phyloP scores from a whole-genome alignment of 2,797 vertebrate genomes.

The Neopelma chrysocephalum region DNA sequence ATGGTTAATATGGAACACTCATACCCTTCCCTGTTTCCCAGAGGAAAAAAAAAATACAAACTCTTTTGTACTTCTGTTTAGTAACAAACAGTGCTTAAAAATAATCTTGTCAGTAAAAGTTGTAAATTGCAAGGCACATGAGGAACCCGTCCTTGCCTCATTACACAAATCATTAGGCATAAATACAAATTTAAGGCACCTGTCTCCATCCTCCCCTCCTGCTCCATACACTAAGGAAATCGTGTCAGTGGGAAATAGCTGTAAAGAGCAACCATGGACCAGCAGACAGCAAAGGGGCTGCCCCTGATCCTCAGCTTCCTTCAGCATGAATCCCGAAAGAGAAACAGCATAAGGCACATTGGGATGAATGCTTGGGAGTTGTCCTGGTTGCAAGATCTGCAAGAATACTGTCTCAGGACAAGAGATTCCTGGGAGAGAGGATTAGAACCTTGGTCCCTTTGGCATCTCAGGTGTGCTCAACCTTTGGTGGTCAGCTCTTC shows the following conservation, averaged over 20 bases:
- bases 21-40: background rate
- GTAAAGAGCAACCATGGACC: background rate
- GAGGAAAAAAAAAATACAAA: conserved; percentile 24
- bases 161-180: conserved; percentile 16
- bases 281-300: background rate
- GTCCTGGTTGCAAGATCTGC: background rate
- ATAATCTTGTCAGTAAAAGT: conserved; percentile 36
- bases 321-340: background rate
- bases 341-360: background rate
- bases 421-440: background rate
- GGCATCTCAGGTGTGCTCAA: background rate
- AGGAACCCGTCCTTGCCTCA: conserved; percentile 12
- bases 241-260: background rate
- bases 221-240: background rate
- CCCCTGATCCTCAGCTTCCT: background rate
- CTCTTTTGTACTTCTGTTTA: conserved; percentile 3
- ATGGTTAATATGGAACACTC: background rate
- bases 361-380: background rate
- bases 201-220: background rate
- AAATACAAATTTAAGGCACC: conserved; percentile 37
- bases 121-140: conserved; percentile 54
- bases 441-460: background rate
- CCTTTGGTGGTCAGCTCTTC: background rate
- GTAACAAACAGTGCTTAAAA: conserved; percentile 50
- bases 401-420: background rate